Evolutionary conservation across 1,140 invertebrate genomes (phyloP).

Genomic region (Ruditapes philippinarum): DNA sequence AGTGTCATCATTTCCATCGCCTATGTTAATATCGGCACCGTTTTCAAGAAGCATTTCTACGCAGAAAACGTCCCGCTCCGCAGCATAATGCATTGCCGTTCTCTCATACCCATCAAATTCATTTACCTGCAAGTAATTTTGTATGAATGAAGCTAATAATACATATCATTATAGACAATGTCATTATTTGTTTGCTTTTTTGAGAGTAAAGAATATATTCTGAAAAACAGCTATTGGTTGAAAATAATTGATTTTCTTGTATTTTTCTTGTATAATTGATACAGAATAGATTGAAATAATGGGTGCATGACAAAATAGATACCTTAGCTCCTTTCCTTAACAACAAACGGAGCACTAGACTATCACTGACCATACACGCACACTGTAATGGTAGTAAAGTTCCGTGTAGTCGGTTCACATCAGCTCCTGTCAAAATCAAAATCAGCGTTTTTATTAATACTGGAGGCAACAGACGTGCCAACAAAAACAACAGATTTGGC

Average conservation of each 20-base stretch:
- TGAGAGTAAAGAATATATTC: too few species aligned
- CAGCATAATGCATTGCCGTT: constrained; percentile 84
- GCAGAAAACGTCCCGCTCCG: constrained; percentile 81
- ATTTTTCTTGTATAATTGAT: too few species aligned
- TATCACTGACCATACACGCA: constrained; percentile 86
- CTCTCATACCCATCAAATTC: constrained; percentile 83
- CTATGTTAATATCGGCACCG: constrained; percentile 80
- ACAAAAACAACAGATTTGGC: too few species aligned
- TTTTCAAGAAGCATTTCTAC: constrained; percentile 78
- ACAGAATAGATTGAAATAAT: too few species aligned
- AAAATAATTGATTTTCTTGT: too few species aligned
- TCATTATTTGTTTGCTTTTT: too few species aligned
- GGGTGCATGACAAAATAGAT: too few species aligned
- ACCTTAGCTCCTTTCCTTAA: constrained; percentile 84
- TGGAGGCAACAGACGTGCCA: too few species aligned
- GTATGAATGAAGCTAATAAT: too few species aligned
- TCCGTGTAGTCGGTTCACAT: constrained; percentile 85
- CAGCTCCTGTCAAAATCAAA: constrained; percentile 78
- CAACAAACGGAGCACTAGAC: constrained; percentile 75
- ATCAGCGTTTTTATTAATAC: too few species aligned
- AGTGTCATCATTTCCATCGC: constrained; percentile 82
- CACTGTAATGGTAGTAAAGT: constrained; percentile 86
- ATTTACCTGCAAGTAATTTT: constrained; percentile 79
- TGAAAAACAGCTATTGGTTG: too few species aligned
- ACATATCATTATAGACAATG: too few species aligned